These are phyloP conservation scores for Melinaea menophilus DNA, from an alignment of 2,888 invertebrate genomes.

Conservation along the genomic window DNA sequence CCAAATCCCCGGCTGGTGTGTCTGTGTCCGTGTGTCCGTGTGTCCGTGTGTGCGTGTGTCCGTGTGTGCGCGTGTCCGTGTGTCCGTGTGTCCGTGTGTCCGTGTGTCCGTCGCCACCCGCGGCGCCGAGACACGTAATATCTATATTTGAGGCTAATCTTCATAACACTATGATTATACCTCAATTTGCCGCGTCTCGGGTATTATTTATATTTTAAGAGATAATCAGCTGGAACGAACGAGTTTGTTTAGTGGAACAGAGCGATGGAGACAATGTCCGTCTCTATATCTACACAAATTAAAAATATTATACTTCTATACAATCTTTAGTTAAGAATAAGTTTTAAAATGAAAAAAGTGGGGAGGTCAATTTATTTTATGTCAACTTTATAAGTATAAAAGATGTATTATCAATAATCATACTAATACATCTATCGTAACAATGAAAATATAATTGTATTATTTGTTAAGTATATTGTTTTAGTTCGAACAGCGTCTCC, in stretches of 20 bases:
- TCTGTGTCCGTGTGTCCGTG: no score
- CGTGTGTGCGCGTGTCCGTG: conserved; percentile 10
- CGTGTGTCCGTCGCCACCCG: conserved; percentile 39
- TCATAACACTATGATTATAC: conserved; percentile 66
- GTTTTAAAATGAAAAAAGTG: no score
- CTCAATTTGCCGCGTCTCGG: conserved; percentile 65
- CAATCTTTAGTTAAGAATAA: no score
- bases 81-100: no score
- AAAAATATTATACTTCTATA: no score
- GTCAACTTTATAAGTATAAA: no score
- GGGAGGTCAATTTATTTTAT: no score
- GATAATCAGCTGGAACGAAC: conserved; percentile 65
- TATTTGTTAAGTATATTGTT: neutral
- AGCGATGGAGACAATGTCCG: conserved; percentile 22
- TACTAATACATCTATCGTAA: no score
- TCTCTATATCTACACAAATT: neutral
- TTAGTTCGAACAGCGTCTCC: conserved; percentile 33
- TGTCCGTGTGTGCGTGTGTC: conserved; percentile 5
- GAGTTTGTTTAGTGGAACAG: conserved; percentile 35
- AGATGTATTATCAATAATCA: no score
- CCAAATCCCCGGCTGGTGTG: no score
- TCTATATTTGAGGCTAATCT: conserved; percentile 72
- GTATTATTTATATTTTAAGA: conserved; percentile 74
- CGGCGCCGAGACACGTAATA: conserved; percentile 48
- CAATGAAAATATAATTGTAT: no score